A percentile compares a stretch with the other conserved stretches of the same genome.
phyloP scores from a whole-genome alignment of 2,888 invertebrate genomes.

The Drosophila nigritarsus region DNA sequence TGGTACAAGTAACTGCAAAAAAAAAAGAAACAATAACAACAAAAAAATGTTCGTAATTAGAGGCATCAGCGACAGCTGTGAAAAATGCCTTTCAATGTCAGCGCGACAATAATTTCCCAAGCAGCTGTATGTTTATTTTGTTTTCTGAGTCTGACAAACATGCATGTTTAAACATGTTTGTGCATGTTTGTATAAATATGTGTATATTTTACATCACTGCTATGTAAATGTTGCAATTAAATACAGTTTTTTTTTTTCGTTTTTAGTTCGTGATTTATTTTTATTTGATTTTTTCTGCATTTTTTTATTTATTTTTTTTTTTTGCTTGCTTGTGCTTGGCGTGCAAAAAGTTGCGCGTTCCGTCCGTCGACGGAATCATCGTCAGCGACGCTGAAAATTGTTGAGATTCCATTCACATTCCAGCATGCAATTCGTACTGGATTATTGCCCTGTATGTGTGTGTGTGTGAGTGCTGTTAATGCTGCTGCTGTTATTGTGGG shows the following conservation, averaged over 20 bases:
- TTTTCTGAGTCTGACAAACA: constrained; percentile 33
- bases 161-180: constrained; percentile 8
- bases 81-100: constrained; percentile 70
- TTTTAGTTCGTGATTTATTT: constrained; percentile 38
- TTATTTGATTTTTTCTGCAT: constrained; percentile 5
- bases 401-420: constrained; percentile 84
- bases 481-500: constrained; percentile 50
- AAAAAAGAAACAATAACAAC: constrained; percentile 37
- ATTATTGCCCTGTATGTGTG: constrained; percentile 45
- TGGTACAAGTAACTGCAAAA: constrained; percentile 75
- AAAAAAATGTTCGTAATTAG: constrained; percentile 66
- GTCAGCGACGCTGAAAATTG: constrained; percentile 82
- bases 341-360: constrained; percentile 59
- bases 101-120: constrained; percentile 73
- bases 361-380: constrained; percentile 67
- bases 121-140: constrained; percentile 46
- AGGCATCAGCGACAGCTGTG: constrained; percentile 54
- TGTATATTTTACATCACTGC: constrained; percentile 15
- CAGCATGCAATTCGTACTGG: constrained; percentile 83
- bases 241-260: constrained; percentile 26
- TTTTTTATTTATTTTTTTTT: constrained; percentile 17
- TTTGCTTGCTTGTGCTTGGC: constrained; percentile 31
- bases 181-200: constrained; percentile 5
- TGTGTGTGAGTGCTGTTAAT: constrained; percentile 35
- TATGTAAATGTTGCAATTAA: constrained; percentile 61